Evolutionary conservation across 2,888 invertebrate species (phyloP).

Genomic region (Onthophagus sagittarius): DNA sequence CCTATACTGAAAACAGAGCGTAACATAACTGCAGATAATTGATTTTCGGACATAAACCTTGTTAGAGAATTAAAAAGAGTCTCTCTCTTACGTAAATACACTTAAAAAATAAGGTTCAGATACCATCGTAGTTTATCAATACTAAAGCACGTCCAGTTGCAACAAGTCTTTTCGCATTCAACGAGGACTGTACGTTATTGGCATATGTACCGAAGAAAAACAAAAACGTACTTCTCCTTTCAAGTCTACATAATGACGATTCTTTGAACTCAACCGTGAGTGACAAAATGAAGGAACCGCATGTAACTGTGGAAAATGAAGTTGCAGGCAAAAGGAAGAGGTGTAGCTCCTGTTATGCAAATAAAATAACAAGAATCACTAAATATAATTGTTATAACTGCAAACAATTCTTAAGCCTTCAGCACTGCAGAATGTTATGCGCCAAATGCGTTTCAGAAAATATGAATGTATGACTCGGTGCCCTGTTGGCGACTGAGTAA

Average conservation of each 20-base stretch:
- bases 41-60: slow-evolving; percentile 23
- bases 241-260: slow-evolving; percentile 7
- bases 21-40: slow-evolving; percentile 28
- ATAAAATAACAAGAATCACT: neutral
- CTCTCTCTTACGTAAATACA: neutral
- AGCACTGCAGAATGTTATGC: neutral
- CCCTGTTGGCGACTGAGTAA: no score
- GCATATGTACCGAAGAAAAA: slow-evolving; percentile 1
- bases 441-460: neutral
- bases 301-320: neutral
- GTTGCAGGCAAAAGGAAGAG: neutral
- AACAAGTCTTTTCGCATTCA: no score
- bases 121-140: neutral
- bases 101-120: neutral
- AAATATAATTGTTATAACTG: neutral
- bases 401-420: neutral
- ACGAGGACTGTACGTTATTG: neutral
- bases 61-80: slow-evolving; percentile 19
- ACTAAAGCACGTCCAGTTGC: neutral
- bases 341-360: neutral
- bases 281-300: slow-evolving; percentile 15
- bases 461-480: neutral
- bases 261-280: neutral
- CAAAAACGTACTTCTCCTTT: slow-evolving; percentile 2
- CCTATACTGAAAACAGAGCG: slow-evolving; percentile 25